Conservation (phyloP, 2,888 invertebrate genomes). For the Aleiodes testaceus region DNA sequence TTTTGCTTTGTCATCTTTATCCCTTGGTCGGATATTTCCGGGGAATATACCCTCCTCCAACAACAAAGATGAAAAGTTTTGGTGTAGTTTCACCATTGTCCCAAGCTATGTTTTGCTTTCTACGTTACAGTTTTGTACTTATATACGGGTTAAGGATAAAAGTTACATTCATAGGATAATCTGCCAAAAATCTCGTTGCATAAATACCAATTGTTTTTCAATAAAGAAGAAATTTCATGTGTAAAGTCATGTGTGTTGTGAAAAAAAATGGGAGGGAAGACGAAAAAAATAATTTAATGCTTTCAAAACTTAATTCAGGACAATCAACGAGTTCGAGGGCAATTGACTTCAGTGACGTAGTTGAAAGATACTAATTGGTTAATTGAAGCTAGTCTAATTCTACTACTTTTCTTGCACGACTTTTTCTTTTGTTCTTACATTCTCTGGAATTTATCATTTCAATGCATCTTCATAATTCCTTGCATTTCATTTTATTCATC, state of each 20-base stretch:
- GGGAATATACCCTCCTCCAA: constrained; percentile 52
- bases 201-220: constrained; percentile 30
- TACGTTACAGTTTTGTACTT: constrained; percentile 27
- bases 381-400: constrained; percentile 52
- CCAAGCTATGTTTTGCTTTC: constrained; percentile 22
- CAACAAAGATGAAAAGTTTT: not conserved
- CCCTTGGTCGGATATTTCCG: constrained; percentile 60
- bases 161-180: constrained; percentile 24
- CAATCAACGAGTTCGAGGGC: constrained; percentile 53
- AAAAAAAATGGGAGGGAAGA: constrained; percentile 8
- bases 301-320: constrained; percentile 54
- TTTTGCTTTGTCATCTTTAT: constrained; percentile 44
- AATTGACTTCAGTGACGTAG: constrained; percentile 54
- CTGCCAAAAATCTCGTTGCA: constrained; percentile 19
- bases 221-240: constrained; percentile 7
- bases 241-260: not conserved
- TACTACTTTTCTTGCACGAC: constrained; percentile 35
- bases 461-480: not conserved
- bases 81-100: constrained; percentile 30
- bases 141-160: constrained; percentile 18
- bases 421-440: constrained; percentile 1
- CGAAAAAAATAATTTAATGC: constrained; percentile 21
- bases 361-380: constrained; percentile 54
- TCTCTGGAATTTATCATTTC: not conserved
- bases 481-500: not conserved